Base-by-base conservation (phyloP, 2,888 invertebrate genomes). In the Philereme transversata region DNA sequence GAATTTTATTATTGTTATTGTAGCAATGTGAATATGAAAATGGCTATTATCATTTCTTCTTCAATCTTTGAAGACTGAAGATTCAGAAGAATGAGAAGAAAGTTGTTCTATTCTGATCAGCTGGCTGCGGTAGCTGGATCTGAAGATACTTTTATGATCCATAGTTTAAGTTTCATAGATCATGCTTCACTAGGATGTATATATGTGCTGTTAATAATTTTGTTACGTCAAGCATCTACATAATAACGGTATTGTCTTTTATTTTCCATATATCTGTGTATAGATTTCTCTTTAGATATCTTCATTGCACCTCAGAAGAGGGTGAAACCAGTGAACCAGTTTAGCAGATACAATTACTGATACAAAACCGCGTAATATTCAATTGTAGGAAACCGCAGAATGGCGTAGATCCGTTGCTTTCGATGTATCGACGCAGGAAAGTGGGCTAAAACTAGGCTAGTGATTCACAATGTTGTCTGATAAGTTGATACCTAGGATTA, bases 301-400 rank as follows among this genome's bases (percentile, higher is more conserved):
- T 52, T 63, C 62, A 56, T 56, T 10, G 34, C 59, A 63, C 62
- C 44, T 62, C 51, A 70, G 71, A 66, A 66, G 71, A 70, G 61
- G 70, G 68, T 67, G 73, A 72, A 71, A 68, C 68, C 50, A 63
- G 65, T 65, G 67, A 71, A 73, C 67, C 66, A 71, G 72, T 74
- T 71, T 68, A 71, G 64, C 70, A 71, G 68, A 72, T 64, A 65
- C 67, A 62, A 68, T 68, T 61, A 76, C 74, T 73, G 76, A 75
- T 73, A 76, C 72, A 72, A 82, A 83, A 86, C 82, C 82, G 79
- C 84, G 78, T 76, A 82, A 84, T 86, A 88, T 89, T 88, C 86
- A 88, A 87, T 90, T 84, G 88, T 86, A 85, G 81, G 79, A 77
- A 84, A 90, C 89, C 88, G 83, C 89, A 90, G 84, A 65, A 85